Conservation (phyloP, 2,888 invertebrate species). For the Geophilus truncorum region DNA sequence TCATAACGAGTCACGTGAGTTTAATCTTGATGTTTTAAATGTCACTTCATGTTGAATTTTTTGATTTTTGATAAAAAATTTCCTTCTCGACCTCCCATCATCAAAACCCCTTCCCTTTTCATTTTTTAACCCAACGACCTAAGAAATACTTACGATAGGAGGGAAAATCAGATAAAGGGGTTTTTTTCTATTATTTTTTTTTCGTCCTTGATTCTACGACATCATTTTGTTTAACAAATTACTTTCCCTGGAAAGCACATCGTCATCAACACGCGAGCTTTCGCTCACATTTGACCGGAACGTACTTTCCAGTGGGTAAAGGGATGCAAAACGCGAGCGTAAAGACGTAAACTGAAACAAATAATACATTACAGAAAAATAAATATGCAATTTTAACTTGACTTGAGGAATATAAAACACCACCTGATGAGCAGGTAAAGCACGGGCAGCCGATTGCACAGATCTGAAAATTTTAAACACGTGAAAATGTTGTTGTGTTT, state of each 20-base stretch:
- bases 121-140: constrained; percentile 6
- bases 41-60: neutral
- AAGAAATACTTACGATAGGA: constrained; percentile 18
- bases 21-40: neutral
- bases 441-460: neutral
- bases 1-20: constrained; percentile 3
- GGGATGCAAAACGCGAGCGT: neutral
- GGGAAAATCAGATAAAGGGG: neutral
- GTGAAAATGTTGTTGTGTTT: neutral
- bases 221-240: constrained; percentile 1
- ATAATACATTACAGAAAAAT: neutral
- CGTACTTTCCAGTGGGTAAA: constrained; percentile 18
- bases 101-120: neutral
- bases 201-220: neutral
- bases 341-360: neutral
- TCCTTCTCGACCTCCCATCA: neutral
- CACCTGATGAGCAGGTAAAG: neutral
- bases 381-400: neutral
- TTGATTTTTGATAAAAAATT: too few relatives aligned
- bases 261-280: neutral
- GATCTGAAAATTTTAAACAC: neutral
- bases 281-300: constrained; percentile 9
- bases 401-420: neutral
- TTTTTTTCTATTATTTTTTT: neutral
- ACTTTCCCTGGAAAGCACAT: constrained; percentile 7